Base-by-base conservation (phyloP, 2,113 vertebrate species). In the Charina bottae region DNA sequence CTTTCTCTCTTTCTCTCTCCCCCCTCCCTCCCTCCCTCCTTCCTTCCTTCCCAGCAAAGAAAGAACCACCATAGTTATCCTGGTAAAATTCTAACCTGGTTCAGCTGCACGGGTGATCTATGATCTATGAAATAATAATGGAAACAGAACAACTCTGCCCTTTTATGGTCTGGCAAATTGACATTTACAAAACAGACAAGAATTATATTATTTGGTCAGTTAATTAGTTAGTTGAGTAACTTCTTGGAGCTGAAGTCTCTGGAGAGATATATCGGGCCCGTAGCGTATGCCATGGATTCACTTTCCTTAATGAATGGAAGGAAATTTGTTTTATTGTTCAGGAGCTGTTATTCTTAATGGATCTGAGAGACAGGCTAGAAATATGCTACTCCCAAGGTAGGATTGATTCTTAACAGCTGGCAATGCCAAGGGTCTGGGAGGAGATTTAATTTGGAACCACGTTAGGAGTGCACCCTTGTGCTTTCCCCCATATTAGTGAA, bases 131-230 rank as follows among this genome's bases (percentile, higher is more conserved):
- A 53, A 60, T 13, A 49, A 87, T 88, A 42, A 78, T 78, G 6
- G 24, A 46, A 8, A 15, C 26, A 23, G 26, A 64, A 33, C 26
- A n/a, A 15, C 68, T 85, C 84, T 26, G 37, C 53, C 89, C 46
- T 54, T 91, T 55, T 64, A 49, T 28, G 62, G 54, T 42, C 37
- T 68, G 60, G 78, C 54, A 89, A 89, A 90, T 90, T 15, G 13
- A 78, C 72, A 55, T 88, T 91, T 84, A 88, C 68, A 72, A 89
- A 78, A 86, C 68, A 85, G 33, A 26, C 86, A 49, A 84, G 84
- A 88, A 58, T 91, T 49, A 78, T 86, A 87, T 86, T 86, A 85
- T 72, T 91, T 49, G 90, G 87, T 86, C 90, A 93, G 87, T 85
- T 89, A 91, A 89, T 93, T 91, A 89, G 90, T 55, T 13, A 56